Conservation (phyloP, 1,140 invertebrate species). For the Temnothorax nylanderi region DNA sequence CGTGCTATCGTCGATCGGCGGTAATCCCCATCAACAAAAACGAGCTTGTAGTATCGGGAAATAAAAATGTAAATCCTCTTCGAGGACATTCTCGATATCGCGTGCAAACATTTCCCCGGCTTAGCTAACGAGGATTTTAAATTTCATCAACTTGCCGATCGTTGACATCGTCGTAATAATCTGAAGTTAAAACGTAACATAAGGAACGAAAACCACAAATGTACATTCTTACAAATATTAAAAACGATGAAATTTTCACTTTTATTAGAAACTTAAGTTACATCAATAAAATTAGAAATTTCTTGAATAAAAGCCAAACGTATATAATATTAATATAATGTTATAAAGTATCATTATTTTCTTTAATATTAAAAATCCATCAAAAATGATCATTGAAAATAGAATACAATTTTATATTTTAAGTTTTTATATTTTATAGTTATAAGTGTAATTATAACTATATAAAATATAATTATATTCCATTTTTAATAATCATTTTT, state of each 20-base stretch:
- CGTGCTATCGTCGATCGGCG: slow-evolving; percentile 46
- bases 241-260: background rate
- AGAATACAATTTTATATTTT: background rate
- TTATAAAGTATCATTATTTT: background rate
- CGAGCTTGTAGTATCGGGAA: slow-evolving; percentile 50
- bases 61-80: slow-evolving; percentile 55
- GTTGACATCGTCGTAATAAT: background rate
- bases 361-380: too few species aligned
- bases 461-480: background rate
- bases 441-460: background rate
- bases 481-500: background rate
- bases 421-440: too few species aligned
- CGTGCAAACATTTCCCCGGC: slow-evolving; percentile 18
- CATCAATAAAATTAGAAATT: background rate
- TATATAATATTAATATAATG: background rate
- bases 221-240: background rate
- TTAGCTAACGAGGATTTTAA: slow-evolving; percentile 14
- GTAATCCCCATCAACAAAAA: slow-evolving; percentile 50
- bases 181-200: slow-evolving; percentile 7
- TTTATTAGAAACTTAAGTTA: background rate
- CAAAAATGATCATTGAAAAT: background rate
- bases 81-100: slow-evolving; percentile 30
- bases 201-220: background rate
- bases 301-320: background rate
- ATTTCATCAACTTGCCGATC: background rate